A percentile compares a stretch with the other conserved stretches of the same genome.
phyloP scores from a whole-genome alignment of 2,113 vertebrate species.

The Tyto alba region DNA sequence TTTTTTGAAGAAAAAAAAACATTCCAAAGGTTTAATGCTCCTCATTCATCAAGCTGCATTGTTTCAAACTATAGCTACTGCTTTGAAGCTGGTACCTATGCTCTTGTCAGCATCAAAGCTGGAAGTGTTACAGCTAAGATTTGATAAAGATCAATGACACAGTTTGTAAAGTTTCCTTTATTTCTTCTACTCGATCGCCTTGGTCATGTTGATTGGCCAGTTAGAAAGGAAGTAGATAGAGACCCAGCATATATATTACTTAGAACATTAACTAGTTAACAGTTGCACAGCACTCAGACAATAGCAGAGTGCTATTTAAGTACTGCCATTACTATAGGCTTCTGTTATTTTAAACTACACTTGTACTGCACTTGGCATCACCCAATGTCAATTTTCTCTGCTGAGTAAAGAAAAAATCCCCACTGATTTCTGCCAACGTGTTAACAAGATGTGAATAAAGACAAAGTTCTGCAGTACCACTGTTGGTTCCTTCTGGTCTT shows the following conservation, averaged over 20 bases:
- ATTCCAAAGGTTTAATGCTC: neutral
- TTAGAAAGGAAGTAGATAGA: neutral
- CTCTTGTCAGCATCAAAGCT: neutral
- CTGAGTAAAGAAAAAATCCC: neutral
- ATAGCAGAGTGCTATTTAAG: neutral
- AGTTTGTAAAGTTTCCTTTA: neutral
- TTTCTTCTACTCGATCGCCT: neutral
- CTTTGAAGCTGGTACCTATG: neutral
- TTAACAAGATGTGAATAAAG: conserved; percentile 1
- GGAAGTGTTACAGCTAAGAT: neutral
- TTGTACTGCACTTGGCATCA: conserved; percentile 4
- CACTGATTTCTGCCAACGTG: neutral
- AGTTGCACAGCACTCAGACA: neutral
- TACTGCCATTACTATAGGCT: neutral
- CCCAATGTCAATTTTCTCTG: neutral
- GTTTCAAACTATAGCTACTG: neutral
- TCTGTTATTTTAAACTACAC: conserved; percentile 1
- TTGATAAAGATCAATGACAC: neutral
- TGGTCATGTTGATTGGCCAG: neutral
- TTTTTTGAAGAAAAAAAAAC: neutral
- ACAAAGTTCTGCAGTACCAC: neutral
- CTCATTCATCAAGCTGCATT: neutral
- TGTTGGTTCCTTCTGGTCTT: neutral
- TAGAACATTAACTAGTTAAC: neutral
- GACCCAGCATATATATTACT: fast-evolving